Conservation (phyloP, 2,888 invertebrate species). For the Miltochrista miniata region DNA sequence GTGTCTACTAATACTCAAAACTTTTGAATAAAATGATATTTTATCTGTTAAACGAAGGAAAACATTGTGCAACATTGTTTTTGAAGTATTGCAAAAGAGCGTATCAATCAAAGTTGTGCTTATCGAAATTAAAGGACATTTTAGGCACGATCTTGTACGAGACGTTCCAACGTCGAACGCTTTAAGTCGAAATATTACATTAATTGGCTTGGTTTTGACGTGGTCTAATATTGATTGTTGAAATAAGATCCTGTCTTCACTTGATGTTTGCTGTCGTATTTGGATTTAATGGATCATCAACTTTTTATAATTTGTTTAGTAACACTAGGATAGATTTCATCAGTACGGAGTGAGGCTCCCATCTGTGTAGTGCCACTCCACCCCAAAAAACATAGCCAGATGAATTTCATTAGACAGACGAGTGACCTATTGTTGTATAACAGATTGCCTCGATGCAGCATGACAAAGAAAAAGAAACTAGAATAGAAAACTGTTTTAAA, state of each 20-base stretch:
- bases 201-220: slow-evolving; percentile 27
- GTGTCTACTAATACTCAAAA: slow-evolving; percentile 12
- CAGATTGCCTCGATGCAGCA: too few relatives aligned
- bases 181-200: slow-evolving; percentile 29
- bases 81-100: slow-evolving; percentile 37
- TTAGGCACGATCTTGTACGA: slow-evolving; percentile 42
- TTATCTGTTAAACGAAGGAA: slow-evolving; percentile 5
- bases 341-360: too few relatives aligned
- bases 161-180: slow-evolving; percentile 19
- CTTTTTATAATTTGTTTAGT: not conserved
- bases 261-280: not conserved
- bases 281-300: not conserved
- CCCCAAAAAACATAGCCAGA: too few relatives aligned
- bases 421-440: too few relatives aligned
- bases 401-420: too few relatives aligned
- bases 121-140: slow-evolving; percentile 50
- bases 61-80: slow-evolving; percentile 34
- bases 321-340: too few relatives aligned
- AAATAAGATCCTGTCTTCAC: not conserved
- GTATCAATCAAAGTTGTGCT: slow-evolving; percentile 51
- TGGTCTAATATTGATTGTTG: slow-evolving; percentile 11
- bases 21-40: slow-evolving; percentile 5
- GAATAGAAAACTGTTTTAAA: too few relatives aligned
- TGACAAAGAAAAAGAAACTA: too few relatives aligned
- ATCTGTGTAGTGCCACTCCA: too few relatives aligned